Evolutionary conservation across 2,888 invertebrate genomes (phyloP), one percentile per base, ranked within the genome.

Genomic region (Bellardia pandia): DNA sequence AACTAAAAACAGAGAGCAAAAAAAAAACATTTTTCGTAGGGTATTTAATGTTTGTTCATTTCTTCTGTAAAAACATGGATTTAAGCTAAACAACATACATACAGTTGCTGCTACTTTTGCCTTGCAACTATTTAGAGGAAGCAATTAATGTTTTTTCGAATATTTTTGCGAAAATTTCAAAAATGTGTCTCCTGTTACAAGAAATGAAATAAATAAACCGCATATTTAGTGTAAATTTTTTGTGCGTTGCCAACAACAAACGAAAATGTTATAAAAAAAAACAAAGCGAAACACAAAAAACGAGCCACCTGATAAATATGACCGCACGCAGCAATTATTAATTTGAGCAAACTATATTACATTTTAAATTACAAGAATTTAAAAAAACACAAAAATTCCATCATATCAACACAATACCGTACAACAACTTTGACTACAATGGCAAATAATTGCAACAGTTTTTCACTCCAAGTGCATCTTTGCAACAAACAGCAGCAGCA

Each of bases 251-350:
- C 33, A 16, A 23, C 13, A 13, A 30, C 23, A 8, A 45, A 23
- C 5, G 23, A 23, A 23, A 23, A 23, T 23, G 23, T 23, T 60
- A 16, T 3, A 77, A 53, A 56, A 53, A 76, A 11, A 30, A n/a
- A n/a, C n/a, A n/a, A 16, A 40, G 37, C 1, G 56, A 69, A 76
- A 74, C 45, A 84, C 58, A 79, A 82, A 78, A 86, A 89, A 69
- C 13, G 60, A 85, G 77, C 88, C 89, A 89, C 89, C 89, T 89
- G 89, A 89, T 88, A 89, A 88, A 89, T 82, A 78, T 89, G 88
- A 89, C 89, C 89, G 89, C 89, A 89, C 89, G 89, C 89, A 89
- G 85, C 78, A 89, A 86, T 89, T 89, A 89, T 88, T 85, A 88
- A 88, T 89, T 84, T 76, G 68, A 51, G 71, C 80, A 79, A 84